A percentile compares a stretch with the other conserved stretches of the same genome.
phyloP scores from a whole-genome alignment of 1,140 invertebrate genomes.

The Apocrypta bakeri region DNA sequence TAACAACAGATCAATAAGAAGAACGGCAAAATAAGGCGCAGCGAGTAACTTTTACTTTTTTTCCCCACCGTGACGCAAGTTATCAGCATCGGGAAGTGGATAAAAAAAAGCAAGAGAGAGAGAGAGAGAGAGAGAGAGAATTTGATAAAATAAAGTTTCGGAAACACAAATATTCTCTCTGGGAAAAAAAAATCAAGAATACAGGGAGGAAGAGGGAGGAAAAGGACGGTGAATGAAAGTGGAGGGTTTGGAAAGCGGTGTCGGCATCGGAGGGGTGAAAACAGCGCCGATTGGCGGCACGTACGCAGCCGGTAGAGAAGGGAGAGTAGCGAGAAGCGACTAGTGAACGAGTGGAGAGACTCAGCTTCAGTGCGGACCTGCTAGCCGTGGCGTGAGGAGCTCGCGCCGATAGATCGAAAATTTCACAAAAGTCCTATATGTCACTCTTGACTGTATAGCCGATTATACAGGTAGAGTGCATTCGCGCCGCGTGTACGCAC shows the following conservation, averaged over 20 bases:
- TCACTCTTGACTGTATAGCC: too few relatives aligned
- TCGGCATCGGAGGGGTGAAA: background rate
- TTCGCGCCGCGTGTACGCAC: background rate
- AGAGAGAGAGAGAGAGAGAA: background rate
- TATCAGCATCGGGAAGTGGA: too few relatives aligned
- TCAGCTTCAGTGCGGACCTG: constrained; percentile 47
- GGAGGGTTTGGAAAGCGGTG: background rate
- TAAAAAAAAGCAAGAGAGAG: background rate
- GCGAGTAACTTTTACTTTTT: too few relatives aligned
- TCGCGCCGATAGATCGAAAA: background rate
- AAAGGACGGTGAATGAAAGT: constrained; percentile 33
- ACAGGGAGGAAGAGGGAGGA: constrained; percentile 6
- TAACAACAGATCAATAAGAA: too few relatives aligned
- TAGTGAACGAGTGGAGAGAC: constrained; percentile 29
- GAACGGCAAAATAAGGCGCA: too few relatives aligned
- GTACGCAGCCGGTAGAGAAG: constrained; percentile 4
- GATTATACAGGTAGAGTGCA: background rate
- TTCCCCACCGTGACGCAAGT: too few relatives aligned
- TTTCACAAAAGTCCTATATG: too few relatives aligned
- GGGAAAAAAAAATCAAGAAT: background rate
- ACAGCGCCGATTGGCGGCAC: constrained; percentile 22
- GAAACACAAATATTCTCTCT: background rate
- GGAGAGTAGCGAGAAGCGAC: background rate
- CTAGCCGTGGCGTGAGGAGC: background rate
- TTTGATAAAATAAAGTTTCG: background rate